Conservation (phyloP, 2,113 vertebrate species). For the Saguinus midas region DNA sequence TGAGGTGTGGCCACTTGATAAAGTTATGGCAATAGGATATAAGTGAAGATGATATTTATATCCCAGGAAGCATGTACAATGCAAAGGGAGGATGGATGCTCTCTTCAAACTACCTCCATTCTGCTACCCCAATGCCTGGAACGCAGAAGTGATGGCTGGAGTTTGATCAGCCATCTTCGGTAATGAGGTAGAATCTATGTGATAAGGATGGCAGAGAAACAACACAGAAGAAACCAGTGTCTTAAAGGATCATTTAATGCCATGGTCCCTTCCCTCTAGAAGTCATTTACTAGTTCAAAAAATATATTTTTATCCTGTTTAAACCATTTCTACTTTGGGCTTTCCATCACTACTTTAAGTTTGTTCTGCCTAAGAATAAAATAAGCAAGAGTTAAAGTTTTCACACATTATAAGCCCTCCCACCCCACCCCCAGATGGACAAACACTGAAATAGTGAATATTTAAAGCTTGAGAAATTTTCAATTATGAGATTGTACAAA, state of each 20-base stretch:
- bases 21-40: not conserved
- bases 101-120: not conserved
- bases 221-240: not conserved
- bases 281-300: not conserved
- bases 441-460: not conserved
- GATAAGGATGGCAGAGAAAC: not conserved
- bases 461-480: constrained; percentile 38
- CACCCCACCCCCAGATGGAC: not conserved
- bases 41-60: not conserved
- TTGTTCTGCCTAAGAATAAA: not conserved
- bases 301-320: not conserved
- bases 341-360: not conserved
- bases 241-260: not conserved
- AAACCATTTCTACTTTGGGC: not conserved
- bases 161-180: not conserved
- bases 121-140: not conserved
- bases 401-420: not conserved
- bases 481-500: not conserved
- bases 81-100: not conserved
- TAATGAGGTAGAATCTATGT: not conserved
- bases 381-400: not conserved
- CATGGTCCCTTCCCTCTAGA: not conserved
- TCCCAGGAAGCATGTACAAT: not conserved
- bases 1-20: not conserved
- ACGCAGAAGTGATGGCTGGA: not conserved